These are phyloP conservation scores for Corythaeola cristata DNA, from an alignment of 2,113 vertebrate genomes.

Conservation along the genomic window DNA sequence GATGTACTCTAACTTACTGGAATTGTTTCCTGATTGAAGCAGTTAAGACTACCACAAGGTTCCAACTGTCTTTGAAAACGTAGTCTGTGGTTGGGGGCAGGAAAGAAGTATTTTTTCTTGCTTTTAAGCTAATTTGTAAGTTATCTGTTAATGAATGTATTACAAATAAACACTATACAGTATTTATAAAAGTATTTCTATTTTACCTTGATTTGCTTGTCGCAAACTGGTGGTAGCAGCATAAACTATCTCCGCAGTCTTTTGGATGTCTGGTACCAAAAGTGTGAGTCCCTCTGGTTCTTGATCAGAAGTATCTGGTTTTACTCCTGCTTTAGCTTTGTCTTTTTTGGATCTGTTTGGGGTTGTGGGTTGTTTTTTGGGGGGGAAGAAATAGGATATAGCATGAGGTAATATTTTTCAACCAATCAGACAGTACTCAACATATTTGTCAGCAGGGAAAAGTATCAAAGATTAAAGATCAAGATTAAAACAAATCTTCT, in stretches of 20 bases:
- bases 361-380: neutral
- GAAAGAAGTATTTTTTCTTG: neutral
- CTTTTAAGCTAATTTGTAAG: neutral
- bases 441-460: neutral
- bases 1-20: neutral
- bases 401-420: neutral
- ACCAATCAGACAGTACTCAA: neutral
- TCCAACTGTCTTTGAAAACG: neutral
- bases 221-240: constrained; percentile 90
- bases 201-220: constrained; percentile 92
- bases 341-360: constrained; percentile 93
- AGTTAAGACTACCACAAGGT: neutral
- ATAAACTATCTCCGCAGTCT: constrained; percentile 94
- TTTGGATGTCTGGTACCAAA: constrained; percentile 96
- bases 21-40: neutral
- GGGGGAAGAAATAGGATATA: neutral
- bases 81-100: neutral
- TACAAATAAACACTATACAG: neutral
- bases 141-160: neutral
- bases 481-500: neutral
- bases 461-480: neutral
- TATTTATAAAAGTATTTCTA: neutral
- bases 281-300: constrained; percentile 96
- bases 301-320: constrained; percentile 90
- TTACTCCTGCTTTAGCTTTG: constrained; percentile 92